Evolutionary conservation across 2,797 vertebrate species (phyloP).

Genomic region (Sarcophilus harrisii): DNA sequence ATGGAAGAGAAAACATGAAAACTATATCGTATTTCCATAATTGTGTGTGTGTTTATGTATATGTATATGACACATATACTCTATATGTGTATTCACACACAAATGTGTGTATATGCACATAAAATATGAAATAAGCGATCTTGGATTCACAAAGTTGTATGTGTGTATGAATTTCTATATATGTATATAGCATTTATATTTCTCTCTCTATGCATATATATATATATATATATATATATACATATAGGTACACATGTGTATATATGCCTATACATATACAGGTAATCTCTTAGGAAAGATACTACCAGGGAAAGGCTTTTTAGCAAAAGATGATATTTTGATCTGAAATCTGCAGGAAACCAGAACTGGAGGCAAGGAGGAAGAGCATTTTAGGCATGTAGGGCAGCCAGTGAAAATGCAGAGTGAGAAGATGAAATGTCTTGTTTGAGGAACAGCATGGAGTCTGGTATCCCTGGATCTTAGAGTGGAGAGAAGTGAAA

Average conservation of each 20-base stretch:
- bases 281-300: background rate
- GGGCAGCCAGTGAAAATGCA: background rate
- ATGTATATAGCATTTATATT: too few relatives aligned
- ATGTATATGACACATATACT: too few relatives aligned
- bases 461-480: background rate
- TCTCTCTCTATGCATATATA: too few relatives aligned
- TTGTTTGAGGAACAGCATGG: background rate
- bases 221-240: too few relatives aligned
- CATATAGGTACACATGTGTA: too few relatives aligned
- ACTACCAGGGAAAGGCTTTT: background rate
- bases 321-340: background rate
- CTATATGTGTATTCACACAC: too few relatives aligned
- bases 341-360: background rate
- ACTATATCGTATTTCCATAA: background rate
- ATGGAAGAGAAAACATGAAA: background rate
- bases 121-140: too few relatives aligned
- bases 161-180: too few relatives aligned
- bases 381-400: background rate
- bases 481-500: background rate
- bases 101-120: too few relatives aligned
- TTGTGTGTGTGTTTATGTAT: background rate
- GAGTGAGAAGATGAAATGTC: background rate
- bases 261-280: background rate
- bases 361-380: background rate
- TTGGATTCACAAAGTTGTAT: too few relatives aligned